A percentile compares a stretch with the other conserved stretches of the same genome.
phyloP scores from a whole-genome alignment of 2,113 vertebrate genomes.

The Dendrocopos noguchii region DNA sequence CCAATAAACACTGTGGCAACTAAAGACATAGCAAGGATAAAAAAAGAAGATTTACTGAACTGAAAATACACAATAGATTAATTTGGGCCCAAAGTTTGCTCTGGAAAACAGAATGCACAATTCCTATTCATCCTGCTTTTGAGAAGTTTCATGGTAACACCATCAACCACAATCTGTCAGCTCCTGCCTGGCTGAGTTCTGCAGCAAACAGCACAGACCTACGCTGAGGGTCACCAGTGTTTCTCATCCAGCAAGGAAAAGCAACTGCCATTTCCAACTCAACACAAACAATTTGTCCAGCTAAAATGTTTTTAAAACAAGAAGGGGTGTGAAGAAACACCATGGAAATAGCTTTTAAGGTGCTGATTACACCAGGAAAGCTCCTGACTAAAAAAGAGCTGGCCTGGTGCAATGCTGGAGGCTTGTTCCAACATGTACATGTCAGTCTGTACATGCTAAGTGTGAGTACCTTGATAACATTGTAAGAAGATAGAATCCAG shows the following conservation, averaged over 20 bases:
- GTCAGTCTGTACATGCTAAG: background rate
- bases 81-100: conserved; percentile 1
- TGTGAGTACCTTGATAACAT: background rate
- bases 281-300: background rate
- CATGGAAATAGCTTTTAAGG: background rate
- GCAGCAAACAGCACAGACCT: background rate
- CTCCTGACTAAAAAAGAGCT: background rate
- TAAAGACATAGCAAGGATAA: background rate
- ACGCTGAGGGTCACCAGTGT: background rate
- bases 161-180: background rate
- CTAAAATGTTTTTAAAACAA: background rate
- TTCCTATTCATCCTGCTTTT: conserved; percentile 1
- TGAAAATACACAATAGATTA: conserved; percentile 35
- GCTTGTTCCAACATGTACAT: background rate
- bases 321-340: background rate
- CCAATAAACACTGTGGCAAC: conserved; percentile 15
- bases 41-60: background rate
- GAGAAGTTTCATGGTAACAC: conserved; percentile 18
- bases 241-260: background rate
- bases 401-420: background rate
- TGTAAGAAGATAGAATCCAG: background rate
- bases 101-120: conserved; percentile 29
- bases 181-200: background rate
- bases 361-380: background rate
- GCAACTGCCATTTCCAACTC: background rate